phyloP scores from a whole-genome alignment of 2,113 vertebrate species.

The Cnemophilus loriae region DNA sequence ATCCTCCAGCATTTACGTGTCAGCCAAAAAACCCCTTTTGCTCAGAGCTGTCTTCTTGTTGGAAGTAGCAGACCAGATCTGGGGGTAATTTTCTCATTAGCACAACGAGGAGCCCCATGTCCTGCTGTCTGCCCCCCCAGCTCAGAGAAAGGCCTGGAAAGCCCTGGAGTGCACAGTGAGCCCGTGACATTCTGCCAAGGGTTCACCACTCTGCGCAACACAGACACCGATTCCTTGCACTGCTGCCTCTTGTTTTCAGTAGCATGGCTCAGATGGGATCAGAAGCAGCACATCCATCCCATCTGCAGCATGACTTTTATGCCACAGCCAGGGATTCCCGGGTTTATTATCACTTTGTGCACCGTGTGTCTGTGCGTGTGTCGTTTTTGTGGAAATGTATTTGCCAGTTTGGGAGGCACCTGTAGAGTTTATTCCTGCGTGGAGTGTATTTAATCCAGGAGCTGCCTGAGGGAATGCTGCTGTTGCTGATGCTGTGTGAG shows the following conservation, averaged over 20 bases:
- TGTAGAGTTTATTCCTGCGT: neutral
- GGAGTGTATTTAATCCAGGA: neutral
- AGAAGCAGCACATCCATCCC: neutral
- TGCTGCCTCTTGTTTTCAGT: neutral
- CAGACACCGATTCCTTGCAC: neutral
- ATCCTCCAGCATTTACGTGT: neutral
- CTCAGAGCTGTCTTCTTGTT: neutral
- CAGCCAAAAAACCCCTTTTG: neutral
- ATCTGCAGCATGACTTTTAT: rapidly evolving
- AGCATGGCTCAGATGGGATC: neutral
- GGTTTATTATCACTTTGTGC: neutral
- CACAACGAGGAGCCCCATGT: neutral
- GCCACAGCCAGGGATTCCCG: neutral
- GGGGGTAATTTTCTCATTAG: neutral
- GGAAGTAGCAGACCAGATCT: neutral
- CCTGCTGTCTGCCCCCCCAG: neutral
- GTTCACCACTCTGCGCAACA: neutral
- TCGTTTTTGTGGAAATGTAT: neutral
- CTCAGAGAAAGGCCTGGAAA: neutral
- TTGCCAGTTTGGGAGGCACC: neutral
- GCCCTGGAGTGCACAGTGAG: neutral
- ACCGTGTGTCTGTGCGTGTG: neutral
- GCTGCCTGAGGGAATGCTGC: neutral
- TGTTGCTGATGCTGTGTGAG: neutral
- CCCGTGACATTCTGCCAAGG: neutral